Conservation (phyloP, 2,888 invertebrate genomes). For the Ochropleura plecta region DNA sequence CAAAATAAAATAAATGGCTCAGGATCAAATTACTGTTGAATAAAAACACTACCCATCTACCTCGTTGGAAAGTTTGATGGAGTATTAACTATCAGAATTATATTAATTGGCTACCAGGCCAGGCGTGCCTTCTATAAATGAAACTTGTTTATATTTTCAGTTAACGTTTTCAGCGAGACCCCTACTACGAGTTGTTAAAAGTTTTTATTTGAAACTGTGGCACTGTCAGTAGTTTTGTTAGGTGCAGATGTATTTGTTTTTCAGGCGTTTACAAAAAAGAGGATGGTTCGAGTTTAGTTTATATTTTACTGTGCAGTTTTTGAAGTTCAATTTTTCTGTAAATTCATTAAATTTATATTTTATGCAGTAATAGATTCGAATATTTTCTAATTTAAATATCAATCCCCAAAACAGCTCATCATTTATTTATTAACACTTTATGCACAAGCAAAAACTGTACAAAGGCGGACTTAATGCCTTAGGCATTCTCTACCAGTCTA, state of each 20-base stretch:
- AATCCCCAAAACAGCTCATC: too few species aligned
- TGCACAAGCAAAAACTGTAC: too few species aligned
- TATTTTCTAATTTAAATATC: too few species aligned
- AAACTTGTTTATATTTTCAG: slow-evolving; percentile 71
- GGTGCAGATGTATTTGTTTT: slow-evolving; percentile 4
- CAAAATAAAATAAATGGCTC: slow-evolving; percentile 24
- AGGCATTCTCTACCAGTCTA: too few species aligned
- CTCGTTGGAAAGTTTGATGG: slow-evolving; percentile 76
- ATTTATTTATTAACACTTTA: too few species aligned
- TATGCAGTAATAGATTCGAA: too few species aligned
- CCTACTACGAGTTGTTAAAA: slow-evolving; percentile 53
- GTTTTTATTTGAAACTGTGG: slow-evolving; percentile 35
- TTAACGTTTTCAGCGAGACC: slow-evolving; percentile 47
- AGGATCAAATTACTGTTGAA: slow-evolving; percentile 33
- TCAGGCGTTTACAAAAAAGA: not conserved
- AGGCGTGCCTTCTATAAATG: slow-evolving; percentile 61
- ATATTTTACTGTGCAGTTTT: too few species aligned
- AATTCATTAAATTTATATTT: too few species aligned
- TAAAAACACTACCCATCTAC: slow-evolving; percentile 68
- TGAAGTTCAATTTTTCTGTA: too few species aligned
- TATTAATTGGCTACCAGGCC: slow-evolving; percentile 71
- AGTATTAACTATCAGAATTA: slow-evolving; percentile 77
- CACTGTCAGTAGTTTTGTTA: slow-evolving; percentile 17
- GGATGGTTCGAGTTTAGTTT: not conserved
- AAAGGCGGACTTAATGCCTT: too few species aligned